Evolutionary conservation across 2,888 invertebrate genomes (phyloP).

Genomic region (Willowsia nigromaculata): DNA sequence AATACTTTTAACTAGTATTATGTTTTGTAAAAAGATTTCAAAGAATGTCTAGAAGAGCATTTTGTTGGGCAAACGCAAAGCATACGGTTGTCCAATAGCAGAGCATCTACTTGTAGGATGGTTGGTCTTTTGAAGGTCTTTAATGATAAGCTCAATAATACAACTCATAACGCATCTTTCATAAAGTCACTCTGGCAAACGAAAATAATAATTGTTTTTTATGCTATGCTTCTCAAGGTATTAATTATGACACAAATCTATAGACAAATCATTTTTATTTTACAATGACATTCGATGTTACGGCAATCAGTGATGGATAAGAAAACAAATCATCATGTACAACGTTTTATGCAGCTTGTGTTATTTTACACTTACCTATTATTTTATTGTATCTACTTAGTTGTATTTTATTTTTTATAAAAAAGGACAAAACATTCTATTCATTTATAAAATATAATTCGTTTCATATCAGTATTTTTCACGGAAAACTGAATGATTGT

Average conservation of each 20-base stretch:
- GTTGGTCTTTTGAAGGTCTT: no score
- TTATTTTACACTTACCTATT: background rate
- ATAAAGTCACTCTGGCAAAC: background rate
- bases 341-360: slow-evolving; percentile 20
- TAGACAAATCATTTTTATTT: slow-evolving; percentile 40
- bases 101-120: no score
- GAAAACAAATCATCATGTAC: background rate
- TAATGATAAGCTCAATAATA: background rate
- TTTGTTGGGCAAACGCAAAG: background rate
- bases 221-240: no score
- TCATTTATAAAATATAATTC: background rate
- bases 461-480: slow-evolving; percentile 1
- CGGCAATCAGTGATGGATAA: slow-evolving; percentile 31
- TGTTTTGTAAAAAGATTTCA: background rate
- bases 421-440: background rate
- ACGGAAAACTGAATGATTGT: background rate
- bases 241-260: background rate
- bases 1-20: slow-evolving; percentile 20
- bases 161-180: background rate
- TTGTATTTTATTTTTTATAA: background rate
- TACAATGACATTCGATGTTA: slow-evolving; percentile 3
- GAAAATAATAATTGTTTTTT: no score
- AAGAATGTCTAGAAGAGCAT: background rate
- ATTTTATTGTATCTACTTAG: background rate
- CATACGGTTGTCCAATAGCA: background rate